Evolutionary conservation across 2,113 vertebrate genomes (phyloP).

Genomic region (Takifugu flavidus): DNA sequence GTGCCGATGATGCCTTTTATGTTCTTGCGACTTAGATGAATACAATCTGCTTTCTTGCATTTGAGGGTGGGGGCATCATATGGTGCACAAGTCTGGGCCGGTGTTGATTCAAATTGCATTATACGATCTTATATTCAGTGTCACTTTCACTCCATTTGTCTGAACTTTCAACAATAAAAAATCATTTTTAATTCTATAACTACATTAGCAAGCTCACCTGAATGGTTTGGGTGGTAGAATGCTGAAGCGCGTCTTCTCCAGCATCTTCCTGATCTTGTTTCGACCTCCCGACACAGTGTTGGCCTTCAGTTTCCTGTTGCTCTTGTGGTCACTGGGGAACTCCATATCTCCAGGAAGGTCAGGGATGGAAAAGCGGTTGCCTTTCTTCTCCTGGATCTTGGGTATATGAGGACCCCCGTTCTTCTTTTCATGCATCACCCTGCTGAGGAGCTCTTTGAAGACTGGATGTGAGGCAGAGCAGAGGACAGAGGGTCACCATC

Average conservation of each 20-base stretch:
- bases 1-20: conserved; percentile 6
- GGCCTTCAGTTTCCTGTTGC: conserved; percentile 90
- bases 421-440: conserved; percentile 86
- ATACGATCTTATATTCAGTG: too few species aligned
- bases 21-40: background rate
- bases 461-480: conserved; percentile 64
- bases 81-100: too few species aligned
- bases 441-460: conserved; percentile 93
- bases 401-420: conserved; percentile 90
- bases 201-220: conserved; percentile 75
- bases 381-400: conserved; percentile 95
- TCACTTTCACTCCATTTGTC: too few species aligned
- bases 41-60: background rate
- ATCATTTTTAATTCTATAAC: too few species aligned
- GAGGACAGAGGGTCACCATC: background rate
- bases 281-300: conserved; percentile 93
- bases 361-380: conserved; percentile 93
- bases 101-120: too few species aligned
- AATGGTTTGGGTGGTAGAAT: conserved; percentile 95
- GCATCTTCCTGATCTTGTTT: conserved; percentile 94
- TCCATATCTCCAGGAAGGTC: conserved; percentile 93
- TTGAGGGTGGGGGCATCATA: background rate
- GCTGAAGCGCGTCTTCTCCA: conserved; percentile 95
- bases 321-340: conserved; percentile 86
- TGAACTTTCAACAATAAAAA: too few species aligned